These are phyloP conservation scores for Zaprionus lineosus DNA, from an alignment of 2,888 invertebrate species.

Conservation along the genomic window DNA sequence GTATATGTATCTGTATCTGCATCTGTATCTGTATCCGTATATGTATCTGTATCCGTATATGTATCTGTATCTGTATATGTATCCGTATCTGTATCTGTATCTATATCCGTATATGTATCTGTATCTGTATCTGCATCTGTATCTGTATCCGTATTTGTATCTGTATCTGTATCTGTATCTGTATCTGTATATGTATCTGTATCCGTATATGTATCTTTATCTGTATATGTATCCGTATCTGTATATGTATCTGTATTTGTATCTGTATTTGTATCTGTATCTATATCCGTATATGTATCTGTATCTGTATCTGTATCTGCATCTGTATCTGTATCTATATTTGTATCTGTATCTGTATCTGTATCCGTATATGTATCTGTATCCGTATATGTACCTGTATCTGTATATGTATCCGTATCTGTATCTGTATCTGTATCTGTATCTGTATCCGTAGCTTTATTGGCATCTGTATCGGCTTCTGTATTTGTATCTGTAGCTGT, in stretches of 20 bases:
- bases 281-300: slow-evolving; percentile 1
- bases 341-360: too few relatives aligned
- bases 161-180: slow-evolving; percentile 9
- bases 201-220: slow-evolving; percentile 1
- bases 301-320: slow-evolving; percentile 21
- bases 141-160: too few relatives aligned
- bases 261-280: neutral
- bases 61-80: neutral
- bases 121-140: too few relatives aligned
- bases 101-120: slow-evolving; percentile 18
- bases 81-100: slow-evolving; percentile 17
- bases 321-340: too few relatives aligned
- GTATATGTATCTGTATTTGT: too few relatives aligned
- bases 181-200: neutral
- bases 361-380: neutral
- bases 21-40: neutral
- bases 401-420: slow-evolving; percentile 3
- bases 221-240: neutral
- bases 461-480: neutral
- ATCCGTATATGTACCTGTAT: slow-evolving; percentile 7
- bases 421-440: neutral
- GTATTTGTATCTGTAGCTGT: neutral
- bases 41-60: too few relatives aligned
- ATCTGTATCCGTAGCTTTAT: too few relatives aligned
- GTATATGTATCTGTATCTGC: neutral